Conservation (phyloP, 2,113 vertebrate species). For the Ailurus styani region DNA sequence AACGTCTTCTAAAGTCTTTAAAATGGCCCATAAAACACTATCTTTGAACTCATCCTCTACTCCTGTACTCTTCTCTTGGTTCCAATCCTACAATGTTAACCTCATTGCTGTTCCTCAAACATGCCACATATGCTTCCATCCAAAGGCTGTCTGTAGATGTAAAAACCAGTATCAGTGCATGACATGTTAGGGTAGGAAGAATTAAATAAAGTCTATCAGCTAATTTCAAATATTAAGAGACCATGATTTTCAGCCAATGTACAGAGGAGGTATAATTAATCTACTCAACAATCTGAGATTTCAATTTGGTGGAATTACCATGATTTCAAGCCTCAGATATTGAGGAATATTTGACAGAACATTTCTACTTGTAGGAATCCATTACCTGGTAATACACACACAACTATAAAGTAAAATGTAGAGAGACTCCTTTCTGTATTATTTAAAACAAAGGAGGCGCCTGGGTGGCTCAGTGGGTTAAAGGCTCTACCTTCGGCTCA, state of each 20-base stretch:
- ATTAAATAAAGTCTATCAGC: background rate
- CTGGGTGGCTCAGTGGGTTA: too few species aligned
- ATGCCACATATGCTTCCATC: background rate
- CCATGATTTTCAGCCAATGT: background rate
- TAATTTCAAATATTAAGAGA: background rate
- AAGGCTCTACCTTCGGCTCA: too few species aligned
- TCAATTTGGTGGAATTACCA: background rate
- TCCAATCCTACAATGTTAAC: background rate
- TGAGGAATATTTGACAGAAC: background rate
- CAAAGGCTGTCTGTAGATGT: background rate
- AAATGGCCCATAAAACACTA: background rate
- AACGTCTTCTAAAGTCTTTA: background rate
- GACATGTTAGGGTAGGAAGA: background rate
- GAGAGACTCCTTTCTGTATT: background rate
- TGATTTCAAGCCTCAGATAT: background rate
- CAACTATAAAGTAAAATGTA: background rate
- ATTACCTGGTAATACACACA: background rate
- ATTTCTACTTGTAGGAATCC: background rate
- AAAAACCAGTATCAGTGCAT: background rate
- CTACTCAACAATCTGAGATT: background rate
- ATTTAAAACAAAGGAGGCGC: background rate
- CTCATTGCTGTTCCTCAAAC: background rate
- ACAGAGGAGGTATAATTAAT: background rate
- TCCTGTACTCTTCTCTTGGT: background rate
- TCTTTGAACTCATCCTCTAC: background rate